These are phyloP conservation scores for Danio rerio DNA, from an alignment of 2,113 vertebrate species.

Conservation along the genomic window GRCz12tu NC_133190.1:39235501-39236000, in stretches of 20 bases:
- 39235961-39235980: no score
- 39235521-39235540: background rate
- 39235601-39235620: background rate
- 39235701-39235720: background rate
- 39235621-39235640: conserved; percentile 5
- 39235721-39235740: background rate
- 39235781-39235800: background rate
- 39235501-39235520: background rate
- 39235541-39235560: conserved; percentile 4
- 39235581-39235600: conserved; percentile 6
- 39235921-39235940: background rate
- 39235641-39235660: background rate
- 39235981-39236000: no score
- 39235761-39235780: background rate
- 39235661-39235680: background rate
- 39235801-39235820: background rate
- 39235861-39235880: background rate
- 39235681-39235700: background rate
- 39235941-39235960: no score
- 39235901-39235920: background rate
- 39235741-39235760: background rate
- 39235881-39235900: background rate
- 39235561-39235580: background rate
- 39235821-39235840: background rate
- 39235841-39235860: background rate